Evolutionary conservation across 2,113 vertebrate genomes (phyloP), one percentile per base, ranked within the genome.

Genomic region (Bufo bufo): DNA sequence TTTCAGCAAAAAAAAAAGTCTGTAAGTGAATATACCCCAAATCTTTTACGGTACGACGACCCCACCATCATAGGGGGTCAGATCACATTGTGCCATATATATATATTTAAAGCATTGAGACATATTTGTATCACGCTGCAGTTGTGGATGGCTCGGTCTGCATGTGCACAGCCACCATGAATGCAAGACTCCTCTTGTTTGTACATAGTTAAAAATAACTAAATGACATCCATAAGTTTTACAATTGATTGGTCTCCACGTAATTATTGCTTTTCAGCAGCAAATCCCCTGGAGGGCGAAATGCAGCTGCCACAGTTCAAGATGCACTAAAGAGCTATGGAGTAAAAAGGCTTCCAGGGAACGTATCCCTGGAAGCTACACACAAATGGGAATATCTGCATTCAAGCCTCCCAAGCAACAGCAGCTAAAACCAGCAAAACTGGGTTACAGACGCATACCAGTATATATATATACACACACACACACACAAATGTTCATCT

Each of bases 181-280:
- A 77, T 13, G 4, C 17, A 14, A 43, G 72, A 19, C 47, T 88
- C n/a, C 77, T n/a, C 23, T 43, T 90, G 84, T 85, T 58, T 1
- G 0, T 77, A 50, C 75, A 50, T 58, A 86, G 85, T 72, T 83
- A 87, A 89, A 78, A 90, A 17, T 63, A 90, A 89, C 83, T 45
- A 85, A 80, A 91, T 23, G 85, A 50, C 63, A 89, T 88, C 86
- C 85, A 56, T 80, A 59, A 87, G 89, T 92, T 89, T 87, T 88
- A 61, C 82, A 91, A 92, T 89, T 89, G 87, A 90, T 72, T 79
- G 89, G 91, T 89, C 89, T 81, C 86, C 82, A 89, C 0, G 0
- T 85, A 89, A 87, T 33, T 90, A 82, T 77, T 90, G 75, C 77
- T 91, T 82, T 90, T 72, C 47, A 61, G 56, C 78, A 69, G 19